Percentiles rank a stretch among this genome's conserved stretches.
Conservation (phyloP, 1,140 invertebrate species). For the Diachasma alloeum region DNA sequence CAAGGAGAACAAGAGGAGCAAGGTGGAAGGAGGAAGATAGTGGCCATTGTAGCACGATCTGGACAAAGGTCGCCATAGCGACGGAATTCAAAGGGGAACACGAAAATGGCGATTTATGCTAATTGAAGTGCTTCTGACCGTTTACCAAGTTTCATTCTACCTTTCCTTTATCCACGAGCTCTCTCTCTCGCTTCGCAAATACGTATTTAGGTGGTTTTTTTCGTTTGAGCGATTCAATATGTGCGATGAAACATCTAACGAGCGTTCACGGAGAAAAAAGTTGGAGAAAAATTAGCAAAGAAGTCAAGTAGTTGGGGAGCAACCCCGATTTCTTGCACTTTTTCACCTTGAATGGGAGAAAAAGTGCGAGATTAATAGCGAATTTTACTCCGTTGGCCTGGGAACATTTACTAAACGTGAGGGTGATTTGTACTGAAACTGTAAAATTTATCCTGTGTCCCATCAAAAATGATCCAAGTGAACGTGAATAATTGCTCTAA, state of each 20-base stretch:
- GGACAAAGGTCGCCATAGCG: constrained; percentile 59
- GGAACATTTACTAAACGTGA: no score
- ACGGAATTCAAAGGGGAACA: constrained; percentile 55
- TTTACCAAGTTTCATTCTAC: constrained; percentile 24
- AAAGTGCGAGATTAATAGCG: no score
- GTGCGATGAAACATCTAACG: background rate
- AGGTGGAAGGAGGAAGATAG: constrained; percentile 44
- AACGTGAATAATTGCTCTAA: no score
- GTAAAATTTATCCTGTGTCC: no score
- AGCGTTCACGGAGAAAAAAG: no score
- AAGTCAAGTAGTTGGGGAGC: no score
- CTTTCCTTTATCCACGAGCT: background rate
- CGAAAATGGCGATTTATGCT: constrained; percentile 55
- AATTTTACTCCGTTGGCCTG: no score
- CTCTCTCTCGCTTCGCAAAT: background rate
- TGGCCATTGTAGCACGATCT: constrained; percentile 58
- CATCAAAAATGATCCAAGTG: no score
- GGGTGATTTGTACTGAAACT: no score
- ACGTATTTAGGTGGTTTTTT: background rate
- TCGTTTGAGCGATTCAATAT: background rate
- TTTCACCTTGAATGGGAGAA: no score
- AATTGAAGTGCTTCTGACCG: constrained; percentile 43
- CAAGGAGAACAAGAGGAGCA: constrained; percentile 27
- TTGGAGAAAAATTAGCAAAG: no score
- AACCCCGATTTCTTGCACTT: no score